phyloP scores from a whole-genome alignment of 2,888 invertebrate genomes.

The Caenorhabditis sp. region DNA sequence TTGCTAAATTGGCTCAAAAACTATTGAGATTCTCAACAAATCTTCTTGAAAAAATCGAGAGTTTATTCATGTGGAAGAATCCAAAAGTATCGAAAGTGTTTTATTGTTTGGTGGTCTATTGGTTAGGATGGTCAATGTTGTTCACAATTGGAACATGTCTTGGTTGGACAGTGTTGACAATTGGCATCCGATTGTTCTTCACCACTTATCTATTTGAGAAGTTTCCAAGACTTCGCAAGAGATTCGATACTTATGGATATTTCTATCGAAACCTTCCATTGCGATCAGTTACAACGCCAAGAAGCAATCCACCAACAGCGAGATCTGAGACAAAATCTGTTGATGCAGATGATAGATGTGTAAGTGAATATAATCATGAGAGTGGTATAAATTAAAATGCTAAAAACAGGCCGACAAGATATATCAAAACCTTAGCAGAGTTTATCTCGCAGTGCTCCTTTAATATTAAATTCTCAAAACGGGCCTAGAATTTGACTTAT shows the following conservation, averaged over 20 bases:
- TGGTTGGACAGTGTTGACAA: slow-evolving; percentile 63
- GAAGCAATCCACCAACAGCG: slow-evolving; percentile 15
- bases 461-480: too few species aligned
- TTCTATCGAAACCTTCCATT: slow-evolving; percentile 55
- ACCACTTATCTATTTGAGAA: slow-evolving; percentile 73
- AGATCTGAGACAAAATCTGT: slow-evolving; percentile 8
- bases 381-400: too few species aligned
- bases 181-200: slow-evolving; percentile 74
- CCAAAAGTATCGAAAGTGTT: slow-evolving; percentile 70
- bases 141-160: slow-evolving; percentile 69
- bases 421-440: too few species aligned
- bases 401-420: too few species aligned
- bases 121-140: slow-evolving; percentile 68
- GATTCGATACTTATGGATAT: slow-evolving; percentile 68
- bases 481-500: too few species aligned
- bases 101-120: slow-evolving; percentile 67
- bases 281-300: slow-evolving; percentile 3
- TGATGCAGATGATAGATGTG: slow-evolving; percentile 31
- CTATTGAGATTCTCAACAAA: slow-evolving; percentile 57
- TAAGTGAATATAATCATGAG: too few species aligned
- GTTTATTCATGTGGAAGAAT: slow-evolving; percentile 73
- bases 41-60: slow-evolving; percentile 73
- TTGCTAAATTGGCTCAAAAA: slow-evolving; percentile 73
- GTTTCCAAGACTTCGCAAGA: slow-evolving; percentile 73
- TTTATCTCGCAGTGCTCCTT: too few species aligned